A percentile compares a stretch with the other conserved stretches of the same genome.
Conservation (phyloP, 1,140 invertebrate genomes). For the Pachypeltis micranthus region DNA sequence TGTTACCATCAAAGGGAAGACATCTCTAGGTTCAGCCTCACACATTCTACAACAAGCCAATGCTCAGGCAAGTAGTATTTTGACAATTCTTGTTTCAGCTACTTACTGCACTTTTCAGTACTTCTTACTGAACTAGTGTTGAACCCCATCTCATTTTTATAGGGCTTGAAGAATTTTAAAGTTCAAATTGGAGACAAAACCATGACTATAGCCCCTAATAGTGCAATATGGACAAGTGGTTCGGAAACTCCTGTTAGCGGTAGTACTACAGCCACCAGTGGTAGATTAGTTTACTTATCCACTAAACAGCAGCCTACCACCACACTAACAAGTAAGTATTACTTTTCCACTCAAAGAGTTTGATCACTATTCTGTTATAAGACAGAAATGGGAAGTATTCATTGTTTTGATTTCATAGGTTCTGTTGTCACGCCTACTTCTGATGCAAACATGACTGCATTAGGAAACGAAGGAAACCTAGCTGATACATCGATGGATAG, state of each 20-base stretch:
- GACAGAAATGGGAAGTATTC: background rate
- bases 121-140: too few relatives aligned
- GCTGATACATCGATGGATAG: conserved; percentile 35
- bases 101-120: too few relatives aligned
- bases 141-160: background rate
- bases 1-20: conserved; percentile 29
- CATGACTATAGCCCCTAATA: conserved; percentile 18
- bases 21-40: conserved; percentile 20
- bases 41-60: conserved; percentile 22
- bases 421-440: conserved; percentile 47
- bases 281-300: conserved; percentile 14
- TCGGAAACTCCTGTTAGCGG: background rate
- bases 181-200: conserved; percentile 23
- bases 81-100: background rate
- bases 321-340: conserved; percentile 12
- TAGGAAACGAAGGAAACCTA: conserved; percentile 51
- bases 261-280: conserved; percentile 5
- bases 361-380: background rate
- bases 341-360: background rate
- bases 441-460: conserved; percentile 49
- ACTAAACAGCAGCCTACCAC: conserved; percentile 15
- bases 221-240: conserved; percentile 5
- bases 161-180: conserved; percentile 19
- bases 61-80: conserved; percentile 5
- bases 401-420: conserved; percentile 1